Evolutionary conservation across 1,140 invertebrate genomes (phyloP), one percentile per base, ranked within the genome.

Genomic region (Protaetia brevitarsis): DNA sequence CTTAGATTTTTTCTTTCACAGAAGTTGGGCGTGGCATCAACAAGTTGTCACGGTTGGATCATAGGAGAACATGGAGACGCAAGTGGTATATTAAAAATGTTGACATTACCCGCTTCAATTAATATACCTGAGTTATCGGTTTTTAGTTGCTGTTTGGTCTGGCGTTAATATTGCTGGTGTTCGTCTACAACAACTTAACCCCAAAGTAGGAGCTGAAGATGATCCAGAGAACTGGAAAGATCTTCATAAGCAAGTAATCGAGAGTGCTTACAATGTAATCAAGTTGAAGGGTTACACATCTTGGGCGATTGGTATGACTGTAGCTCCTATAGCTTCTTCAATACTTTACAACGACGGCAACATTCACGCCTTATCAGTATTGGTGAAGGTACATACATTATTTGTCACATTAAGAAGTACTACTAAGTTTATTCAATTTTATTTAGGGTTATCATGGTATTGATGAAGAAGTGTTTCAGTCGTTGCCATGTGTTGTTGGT

Each of bases 1-100:
- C 95, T 96, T 81, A 85, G 92, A 13, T 95, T 93, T 80, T 80
- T 95, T 13, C 82, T 96, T 51, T 92, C 91, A 0, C 89, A 96
- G 76, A 88, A 84, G 72, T 79, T 96, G 26, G 84, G 86, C 56
- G 85, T 95, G 31, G 90, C 92, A 0, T 87, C 93, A 1, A 87
- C 87, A 6, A 94, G 89, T 71, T 89, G 88, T 71, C 92, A 96
- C 75, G 93, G 91, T 0, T 96, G 90, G 85, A 92, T 96, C 72
- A 94, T 96, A 71, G 90, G 92, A 37, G 91, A 94, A 78, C 91
- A 94, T 73, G 91, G 91, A 7, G 91, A 94, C 67, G 86, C 87
- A 3, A 91, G 89, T 70, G 89, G 88, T 89, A 79, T 76, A 76
- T 71, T 64, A 51, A n/a, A n/a, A n/a, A n/a, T n/a, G n/a, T n/a